Base-by-base conservation (phyloP, 2,797 vertebrate species). In the Rhynchotus rufescens region DNA sequence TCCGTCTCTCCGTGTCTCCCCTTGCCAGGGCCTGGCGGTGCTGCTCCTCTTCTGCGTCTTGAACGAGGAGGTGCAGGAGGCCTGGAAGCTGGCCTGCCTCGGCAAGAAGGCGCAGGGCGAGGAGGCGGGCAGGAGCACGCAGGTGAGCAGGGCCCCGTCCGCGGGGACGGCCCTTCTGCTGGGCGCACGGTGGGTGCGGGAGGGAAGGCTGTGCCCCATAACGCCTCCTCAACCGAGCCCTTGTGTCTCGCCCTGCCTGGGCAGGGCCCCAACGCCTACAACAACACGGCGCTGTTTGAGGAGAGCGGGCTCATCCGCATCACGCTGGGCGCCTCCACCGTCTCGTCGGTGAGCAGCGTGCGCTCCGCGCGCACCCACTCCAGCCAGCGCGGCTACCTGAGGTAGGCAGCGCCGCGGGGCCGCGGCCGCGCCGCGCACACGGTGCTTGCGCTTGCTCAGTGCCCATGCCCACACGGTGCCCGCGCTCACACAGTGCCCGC, bases 251-350 rank as follows among this genome's bases (percentile, higher is more conserved):
- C 40, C 57, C n/a, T 1, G 2, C 44, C 51, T 28, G 1, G 0
- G 8, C 93, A 99, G 99, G 98, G 98, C 72, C 99, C 99, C 51
- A 99, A 96, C 1, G 98, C 98, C 20, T 99, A 99, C 95, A 99
- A 99, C 96, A 99, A 99, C 64, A 98, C 99, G 1, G 99, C 99
- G 0, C 98, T 99, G 84, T 98, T 99, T 91, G 99, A 99, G 96
- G 99, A 99, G 98, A 99, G 99, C 0, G 99, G 99, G 56, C 98
- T 99, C 64, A 99, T 99, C 93, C 98, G 99, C 75, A 99, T 99
- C 98, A 99, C 99, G 19, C 97, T 99, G 71, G 99, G 99, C 23
- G 98, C 99, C 59, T 99, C 99, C 93, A 99, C 99, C 3, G 97
- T 99, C 96, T 99, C 99, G 6, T 99, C 99, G 0, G 99, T 99